phyloP scores from a whole-genome alignment of 2,797 vertebrate genomes.

The Falco concolor region DNA sequence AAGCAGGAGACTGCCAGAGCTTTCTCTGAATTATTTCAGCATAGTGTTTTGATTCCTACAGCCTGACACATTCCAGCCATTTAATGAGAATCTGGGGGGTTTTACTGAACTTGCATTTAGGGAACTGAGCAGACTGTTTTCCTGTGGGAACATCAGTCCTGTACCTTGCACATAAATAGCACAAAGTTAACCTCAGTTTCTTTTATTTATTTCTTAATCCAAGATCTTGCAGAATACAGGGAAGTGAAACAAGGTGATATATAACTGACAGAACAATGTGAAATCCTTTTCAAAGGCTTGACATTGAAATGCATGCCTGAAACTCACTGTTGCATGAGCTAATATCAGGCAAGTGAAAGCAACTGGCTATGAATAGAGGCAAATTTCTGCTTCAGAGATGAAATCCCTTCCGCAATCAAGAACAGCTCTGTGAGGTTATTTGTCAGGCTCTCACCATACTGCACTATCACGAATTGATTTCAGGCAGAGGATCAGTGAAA shows the following conservation, averaged over 20 bases:
- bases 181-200: not conserved
- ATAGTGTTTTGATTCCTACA: constrained; percentile 34
- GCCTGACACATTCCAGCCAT: constrained; percentile 35
- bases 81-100: constrained; percentile 44
- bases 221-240: not conserved
- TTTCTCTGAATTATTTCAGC: not conserved
- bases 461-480: not conserved
- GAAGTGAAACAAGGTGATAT: not conserved
- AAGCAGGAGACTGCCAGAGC: not conserved
- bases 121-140: constrained; percentile 1
- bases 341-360: constrained; percentile 38
- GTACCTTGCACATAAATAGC: not conserved
- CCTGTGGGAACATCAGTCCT: not conserved
- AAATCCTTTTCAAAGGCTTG: constrained; percentile 23
- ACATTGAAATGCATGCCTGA: constrained; percentile 21
- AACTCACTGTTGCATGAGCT: constrained; percentile 32
- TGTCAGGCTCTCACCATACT: not conserved
- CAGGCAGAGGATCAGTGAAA: not conserved
- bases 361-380: not conserved
- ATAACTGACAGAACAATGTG: not conserved
- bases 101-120: not conserved
- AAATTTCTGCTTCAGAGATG: constrained; percentile 5
- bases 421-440: not conserved
- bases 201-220: constrained; percentile 4
- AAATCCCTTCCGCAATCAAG: not conserved